Evolutionary conservation across 2,113 vertebrate genomes (phyloP).

Genomic region (Uropsilus gracilis): DNA sequence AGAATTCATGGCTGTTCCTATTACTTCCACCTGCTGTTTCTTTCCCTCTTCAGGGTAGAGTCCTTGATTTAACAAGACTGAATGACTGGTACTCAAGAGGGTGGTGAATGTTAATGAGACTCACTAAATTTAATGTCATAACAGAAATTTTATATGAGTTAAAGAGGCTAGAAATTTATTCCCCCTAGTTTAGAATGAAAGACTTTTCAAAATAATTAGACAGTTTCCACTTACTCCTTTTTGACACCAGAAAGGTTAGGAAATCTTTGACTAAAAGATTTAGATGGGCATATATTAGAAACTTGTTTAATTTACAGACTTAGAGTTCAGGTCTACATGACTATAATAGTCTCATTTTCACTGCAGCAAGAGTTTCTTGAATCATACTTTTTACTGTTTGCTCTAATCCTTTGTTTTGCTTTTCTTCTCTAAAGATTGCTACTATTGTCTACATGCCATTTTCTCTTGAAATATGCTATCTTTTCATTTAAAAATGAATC

Average conservation of each 20-base stretch:
- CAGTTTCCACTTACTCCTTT: not conserved
- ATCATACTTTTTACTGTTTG: not conserved
- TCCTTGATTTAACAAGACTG: not conserved
- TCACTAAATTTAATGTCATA: not conserved
- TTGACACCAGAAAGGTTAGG: not conserved
- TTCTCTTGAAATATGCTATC: not conserved
- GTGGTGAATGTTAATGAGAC: not conserved
- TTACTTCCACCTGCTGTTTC: not conserved
- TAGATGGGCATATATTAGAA: not conserved
- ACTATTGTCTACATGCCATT: not conserved
- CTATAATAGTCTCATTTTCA: not conserved
- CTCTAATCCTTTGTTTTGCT: not conserved
- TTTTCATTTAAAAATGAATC: not conserved
- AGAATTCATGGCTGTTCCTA: not conserved
- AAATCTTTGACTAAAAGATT: not conserved
- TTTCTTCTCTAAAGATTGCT: not conserved
- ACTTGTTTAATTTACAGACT: not conserved
- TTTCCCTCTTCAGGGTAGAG: not conserved
- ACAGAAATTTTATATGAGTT: not conserved
- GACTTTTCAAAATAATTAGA: not conserved
- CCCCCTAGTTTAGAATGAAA: not conserved
- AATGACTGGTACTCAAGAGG: not conserved
- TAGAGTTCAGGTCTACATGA: not conserved
- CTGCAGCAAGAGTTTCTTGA: not conserved
- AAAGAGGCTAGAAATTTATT: constrained; percentile 3